These are phyloP conservation scores for Dunckerocampus dactyliophorus DNA, from an alignment of 2,113 vertebrate species.

Conservation along the genomic window DNA sequence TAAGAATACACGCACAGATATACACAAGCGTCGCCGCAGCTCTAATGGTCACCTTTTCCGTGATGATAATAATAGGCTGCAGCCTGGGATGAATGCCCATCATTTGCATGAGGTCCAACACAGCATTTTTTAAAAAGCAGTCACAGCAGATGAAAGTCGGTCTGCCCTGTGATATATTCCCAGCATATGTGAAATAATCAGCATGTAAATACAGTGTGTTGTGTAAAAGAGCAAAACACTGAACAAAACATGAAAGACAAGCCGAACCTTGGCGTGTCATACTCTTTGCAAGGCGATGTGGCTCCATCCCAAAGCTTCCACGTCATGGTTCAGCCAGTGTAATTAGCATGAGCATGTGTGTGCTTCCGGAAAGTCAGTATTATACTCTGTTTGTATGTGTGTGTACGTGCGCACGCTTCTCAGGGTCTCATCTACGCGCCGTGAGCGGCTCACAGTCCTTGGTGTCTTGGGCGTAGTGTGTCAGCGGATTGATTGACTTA, in stretches of 20 bases:
- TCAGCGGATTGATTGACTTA: constrained; percentile 15
- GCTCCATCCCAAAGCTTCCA: constrained; percentile 51
- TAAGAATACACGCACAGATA: constrained; percentile 49
- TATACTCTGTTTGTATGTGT: background rate
- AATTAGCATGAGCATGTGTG: constrained; percentile 40
- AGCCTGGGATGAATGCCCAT: constrained; percentile 26
- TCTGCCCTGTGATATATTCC: constrained; percentile 16
- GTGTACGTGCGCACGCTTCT: constrained; percentile 1
- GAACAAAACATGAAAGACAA: constrained; percentile 24
- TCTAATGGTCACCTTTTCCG: constrained; percentile 40
- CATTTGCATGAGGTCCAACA: constrained; percentile 13
- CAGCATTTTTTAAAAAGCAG: constrained; percentile 8
- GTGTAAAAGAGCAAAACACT: constrained; percentile 32
- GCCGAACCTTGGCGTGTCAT: constrained; percentile 45
- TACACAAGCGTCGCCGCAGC: constrained; percentile 4
- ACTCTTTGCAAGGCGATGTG: constrained; percentile 34
- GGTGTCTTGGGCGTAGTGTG: constrained; percentile 16
- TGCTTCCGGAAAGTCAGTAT: background rate
- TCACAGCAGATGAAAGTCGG: constrained; percentile 9
- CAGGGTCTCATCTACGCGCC: constrained; percentile 1
- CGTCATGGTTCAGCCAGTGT: constrained; percentile 50
- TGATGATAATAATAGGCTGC: constrained; percentile 48
- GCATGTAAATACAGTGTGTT: constrained; percentile 18
- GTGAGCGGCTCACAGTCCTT: constrained; percentile 21
- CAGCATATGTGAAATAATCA: constrained; percentile 23